Evolutionary conservation across 2,888 invertebrate species (phyloP).

Genomic region (Willowsia nigromaculata): DNA sequence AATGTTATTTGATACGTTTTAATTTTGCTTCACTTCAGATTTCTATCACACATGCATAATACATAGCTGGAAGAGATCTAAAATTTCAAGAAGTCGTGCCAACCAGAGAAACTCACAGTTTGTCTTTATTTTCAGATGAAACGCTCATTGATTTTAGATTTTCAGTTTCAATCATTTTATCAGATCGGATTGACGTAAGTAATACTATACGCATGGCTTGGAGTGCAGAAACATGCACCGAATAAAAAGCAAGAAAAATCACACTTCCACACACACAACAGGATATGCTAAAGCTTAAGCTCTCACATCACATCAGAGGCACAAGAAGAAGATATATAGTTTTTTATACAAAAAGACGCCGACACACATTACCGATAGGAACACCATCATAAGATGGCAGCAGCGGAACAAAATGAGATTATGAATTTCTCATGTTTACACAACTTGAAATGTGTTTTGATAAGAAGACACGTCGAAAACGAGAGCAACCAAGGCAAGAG

Average conservation of each 20-base stretch:
- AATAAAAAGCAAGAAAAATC: background rate
- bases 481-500: background rate
- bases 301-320: background rate
- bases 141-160: constrained; percentile 53
- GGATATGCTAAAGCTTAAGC: background rate
- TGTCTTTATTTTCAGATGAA: background rate
- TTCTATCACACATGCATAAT: too few relatives aligned
- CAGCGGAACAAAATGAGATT: background rate
- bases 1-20: too few relatives aligned
- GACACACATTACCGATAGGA: too few relatives aligned
- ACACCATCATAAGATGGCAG: too few relatives aligned
- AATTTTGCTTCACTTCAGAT: too few relatives aligned
- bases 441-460: constrained; percentile 53
- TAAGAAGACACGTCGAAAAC: background rate
- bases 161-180: constrained; percentile 54
- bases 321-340: background rate
- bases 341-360: too few relatives aligned
- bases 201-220: background rate
- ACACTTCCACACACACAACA: background rate
- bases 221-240: background rate
- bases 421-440: constrained; percentile 60
- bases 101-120: background rate
- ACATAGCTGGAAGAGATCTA: too few relatives aligned
- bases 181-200: constrained; percentile 46
- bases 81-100: too few relatives aligned